Evolutionary conservation across 2,113 vertebrate genomes (phyloP).

Genomic region (Antigone vipio): DNA sequence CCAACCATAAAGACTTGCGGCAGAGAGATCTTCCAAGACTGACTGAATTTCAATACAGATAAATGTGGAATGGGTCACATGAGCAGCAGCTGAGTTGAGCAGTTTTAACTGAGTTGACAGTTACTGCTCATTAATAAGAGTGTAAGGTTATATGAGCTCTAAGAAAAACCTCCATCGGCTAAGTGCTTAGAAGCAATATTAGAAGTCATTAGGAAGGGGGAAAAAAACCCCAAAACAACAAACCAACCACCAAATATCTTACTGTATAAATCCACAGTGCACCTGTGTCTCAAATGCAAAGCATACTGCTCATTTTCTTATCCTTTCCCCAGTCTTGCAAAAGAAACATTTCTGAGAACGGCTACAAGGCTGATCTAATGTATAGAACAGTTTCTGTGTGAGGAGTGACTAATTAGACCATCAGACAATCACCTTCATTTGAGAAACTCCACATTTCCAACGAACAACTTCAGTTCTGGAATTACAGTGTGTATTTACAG

Average conservation of each 20-base stretch:
- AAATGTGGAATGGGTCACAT: not conserved
- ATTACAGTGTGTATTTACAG: not conserved
- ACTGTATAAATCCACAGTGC: not conserved
- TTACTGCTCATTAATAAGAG: not conserved
- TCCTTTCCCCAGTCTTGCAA: not conserved
- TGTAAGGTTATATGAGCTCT: not conserved
- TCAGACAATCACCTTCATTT: not conserved
- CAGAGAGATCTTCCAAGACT: not conserved
- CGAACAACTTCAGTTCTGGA: not conserved
- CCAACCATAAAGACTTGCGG: not conserved
- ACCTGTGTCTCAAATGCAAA: not conserved
- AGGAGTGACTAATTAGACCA: not conserved
- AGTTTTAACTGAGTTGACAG: not conserved
- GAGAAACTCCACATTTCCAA: not conserved
- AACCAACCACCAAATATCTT: rapidly evolving
- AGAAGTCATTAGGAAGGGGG: not conserved
- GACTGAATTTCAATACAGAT: not conserved
- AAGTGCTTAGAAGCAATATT: not conserved
- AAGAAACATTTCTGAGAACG: not conserved
- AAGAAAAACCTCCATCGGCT: not conserved
- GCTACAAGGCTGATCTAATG: not conserved
- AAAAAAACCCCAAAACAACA: not conserved
- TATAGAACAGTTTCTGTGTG: not conserved
- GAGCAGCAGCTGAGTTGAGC: not conserved
- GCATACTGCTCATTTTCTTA: not conserved